Conservation (phyloP, 2,888 invertebrate genomes). For the Lysandra coridon region DNA sequence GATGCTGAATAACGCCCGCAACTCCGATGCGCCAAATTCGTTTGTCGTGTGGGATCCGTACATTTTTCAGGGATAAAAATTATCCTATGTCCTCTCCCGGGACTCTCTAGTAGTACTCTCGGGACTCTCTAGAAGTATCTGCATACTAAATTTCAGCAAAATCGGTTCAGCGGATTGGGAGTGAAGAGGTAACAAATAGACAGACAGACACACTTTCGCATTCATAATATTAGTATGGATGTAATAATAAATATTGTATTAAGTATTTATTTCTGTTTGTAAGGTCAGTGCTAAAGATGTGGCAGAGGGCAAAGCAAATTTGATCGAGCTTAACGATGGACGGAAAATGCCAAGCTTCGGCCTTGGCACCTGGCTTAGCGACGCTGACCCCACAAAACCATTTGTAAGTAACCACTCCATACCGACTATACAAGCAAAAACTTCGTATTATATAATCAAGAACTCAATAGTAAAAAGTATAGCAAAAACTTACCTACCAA, state of each 20-base stretch:
- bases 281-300: conserved; percentile 13
- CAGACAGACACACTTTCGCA: too few species aligned
- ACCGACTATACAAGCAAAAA: not conserved
- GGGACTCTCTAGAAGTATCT: too few species aligned
- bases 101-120: too few species aligned
- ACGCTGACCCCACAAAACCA: conserved; percentile 57
- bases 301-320: conserved; percentile 52
- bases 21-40: too few species aligned
- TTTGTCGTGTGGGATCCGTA: too few species aligned
- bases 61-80: too few species aligned
- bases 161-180: too few species aligned
- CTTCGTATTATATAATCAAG: not conserved
- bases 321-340: conserved; percentile 79
- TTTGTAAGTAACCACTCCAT: conserved; percentile 29
- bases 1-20: too few species aligned
- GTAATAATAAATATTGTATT: not conserved
- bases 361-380: conserved; percentile 82
- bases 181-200: too few species aligned
- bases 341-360: conserved; percentile 81
- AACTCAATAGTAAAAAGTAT: not conserved
- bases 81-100: too few species aligned
- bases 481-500: not conserved
- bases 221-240: too few species aligned
- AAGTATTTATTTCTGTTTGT: not conserved
- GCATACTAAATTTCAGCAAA: too few species aligned